These are phyloP conservation scores for Corella eumyota DNA, from an alignment of 23 tunicate genomes.

Conservation along the genomic window DNA sequence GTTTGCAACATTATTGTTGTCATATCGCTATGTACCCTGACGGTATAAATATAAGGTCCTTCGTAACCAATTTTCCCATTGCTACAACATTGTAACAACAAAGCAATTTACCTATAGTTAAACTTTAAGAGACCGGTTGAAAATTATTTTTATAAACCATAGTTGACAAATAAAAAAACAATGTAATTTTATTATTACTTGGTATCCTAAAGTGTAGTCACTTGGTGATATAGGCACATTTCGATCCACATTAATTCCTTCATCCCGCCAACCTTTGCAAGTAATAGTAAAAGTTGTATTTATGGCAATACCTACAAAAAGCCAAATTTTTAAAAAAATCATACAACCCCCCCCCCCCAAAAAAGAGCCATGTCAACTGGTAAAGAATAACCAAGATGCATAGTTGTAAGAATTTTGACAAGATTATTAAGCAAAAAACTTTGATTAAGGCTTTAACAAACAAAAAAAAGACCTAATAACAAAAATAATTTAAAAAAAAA, in stretches of 20 bases:
- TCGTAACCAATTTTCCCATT: no score
- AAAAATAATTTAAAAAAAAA: no score
- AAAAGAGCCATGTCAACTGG: no score
- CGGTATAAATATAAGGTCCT: no score
- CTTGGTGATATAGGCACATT: slow-evolving; percentile 11
- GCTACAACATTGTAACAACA: no score
- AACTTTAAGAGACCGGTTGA: slow-evolving; percentile 1
- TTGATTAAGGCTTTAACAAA: background rate
- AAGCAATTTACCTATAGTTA: no score
- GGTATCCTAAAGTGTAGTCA: slow-evolving; percentile 29
- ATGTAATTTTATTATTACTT: slow-evolving; percentile 15
- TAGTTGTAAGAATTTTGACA: background rate
- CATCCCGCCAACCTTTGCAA: slow-evolving; percentile 65
- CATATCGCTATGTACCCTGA: no score
- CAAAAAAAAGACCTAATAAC: no score
- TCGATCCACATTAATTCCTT: slow-evolving; percentile 58
- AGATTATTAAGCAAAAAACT: background rate
- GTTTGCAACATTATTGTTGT: no score
- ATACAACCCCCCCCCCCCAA: no score
- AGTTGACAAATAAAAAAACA: no score
- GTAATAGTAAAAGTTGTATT: slow-evolving; percentile 36
- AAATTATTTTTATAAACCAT: slow-evolving; percentile 17
- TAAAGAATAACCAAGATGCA: background rate
- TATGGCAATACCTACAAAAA: slow-evolving; percentile 34
- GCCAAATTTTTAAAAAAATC: background rate